A percentile compares a stretch with the other conserved stretches of the same genome.
These are phyloP conservation scores for Odontamblyopus rebecca DNA, from an alignment of 2,797 vertebrate species.

Conservation along the genomic window DNA sequence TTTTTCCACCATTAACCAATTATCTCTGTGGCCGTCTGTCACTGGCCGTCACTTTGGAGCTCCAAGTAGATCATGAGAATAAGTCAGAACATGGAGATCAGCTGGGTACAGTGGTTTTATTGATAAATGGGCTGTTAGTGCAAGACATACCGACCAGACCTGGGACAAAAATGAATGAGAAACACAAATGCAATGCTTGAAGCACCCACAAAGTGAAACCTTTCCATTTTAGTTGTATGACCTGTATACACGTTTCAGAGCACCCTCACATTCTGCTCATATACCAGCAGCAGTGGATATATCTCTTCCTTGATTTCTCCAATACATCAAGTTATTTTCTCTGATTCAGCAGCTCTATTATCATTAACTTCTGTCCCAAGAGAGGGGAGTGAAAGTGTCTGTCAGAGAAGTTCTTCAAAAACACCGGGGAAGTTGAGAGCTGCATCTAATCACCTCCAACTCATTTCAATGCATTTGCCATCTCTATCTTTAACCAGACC, in stretches of 20 bases:
- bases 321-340: conserved; percentile 7
- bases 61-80: conserved; percentile 12
- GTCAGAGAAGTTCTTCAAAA: conserved; percentile 53
- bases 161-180: background rate
- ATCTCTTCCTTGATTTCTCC: conserved; percentile 4
- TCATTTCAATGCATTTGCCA: conserved; percentile 52
- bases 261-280: background rate
- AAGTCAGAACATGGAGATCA: conserved; percentile 26
- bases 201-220: background rate
- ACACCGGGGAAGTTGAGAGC: conserved; percentile 31
- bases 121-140: background rate
- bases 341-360: conserved; percentile 8
- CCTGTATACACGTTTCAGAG: background rate
- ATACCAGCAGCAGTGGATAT: background rate
- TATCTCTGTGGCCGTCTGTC: conserved; percentile 47
- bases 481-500: conserved; percentile 57
- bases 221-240: background rate
- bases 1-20: conserved; percentile 57
- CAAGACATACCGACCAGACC: background rate
- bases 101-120: conserved; percentile 24
- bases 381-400: conserved; percentile 47
- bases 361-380: conserved; percentile 34
- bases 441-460: conserved; percentile 49
- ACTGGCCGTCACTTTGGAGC: conserved; percentile 35
- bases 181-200: background rate